Conservation (phyloP, 2,797 vertebrate species). For the Cossypha caffra region DNA sequence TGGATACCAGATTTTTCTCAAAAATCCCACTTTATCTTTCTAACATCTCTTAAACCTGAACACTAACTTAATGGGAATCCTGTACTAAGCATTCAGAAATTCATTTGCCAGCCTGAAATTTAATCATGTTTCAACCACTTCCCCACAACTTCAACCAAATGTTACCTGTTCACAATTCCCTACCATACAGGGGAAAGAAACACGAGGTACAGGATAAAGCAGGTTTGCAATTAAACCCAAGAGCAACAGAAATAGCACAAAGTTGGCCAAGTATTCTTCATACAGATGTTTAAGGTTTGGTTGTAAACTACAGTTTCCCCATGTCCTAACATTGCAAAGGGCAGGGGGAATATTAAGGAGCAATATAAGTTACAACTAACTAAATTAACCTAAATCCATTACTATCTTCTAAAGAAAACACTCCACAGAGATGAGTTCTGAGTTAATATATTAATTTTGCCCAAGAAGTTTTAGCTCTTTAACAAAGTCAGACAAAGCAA, state of each 20-base stretch:
- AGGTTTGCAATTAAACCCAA: background rate
- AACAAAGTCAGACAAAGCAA: background rate
- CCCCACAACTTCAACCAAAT: background rate
- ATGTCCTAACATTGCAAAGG: background rate
- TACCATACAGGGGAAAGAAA: rapidly evolving
- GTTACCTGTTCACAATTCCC: background rate
- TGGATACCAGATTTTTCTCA: rapidly evolving
- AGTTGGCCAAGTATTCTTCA: background rate
- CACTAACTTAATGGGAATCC: background rate
- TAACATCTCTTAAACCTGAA: background rate
- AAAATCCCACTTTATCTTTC: background rate
- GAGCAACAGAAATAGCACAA: background rate
- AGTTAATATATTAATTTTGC: background rate
- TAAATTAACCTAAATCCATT: background rate
- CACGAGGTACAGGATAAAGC: background rate
- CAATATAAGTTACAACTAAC: background rate
- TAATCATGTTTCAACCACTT: background rate
- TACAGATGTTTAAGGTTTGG: background rate
- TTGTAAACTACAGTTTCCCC: background rate
- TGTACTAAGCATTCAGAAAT: background rate
- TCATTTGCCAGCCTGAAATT: background rate
- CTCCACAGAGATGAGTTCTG: background rate
- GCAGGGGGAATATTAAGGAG: background rate
- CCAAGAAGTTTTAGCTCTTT: background rate
- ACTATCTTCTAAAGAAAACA: background rate